phyloP scores from a whole-genome alignment of 2,888 invertebrate species.

The Drosophila neoperkinsi region DNA sequence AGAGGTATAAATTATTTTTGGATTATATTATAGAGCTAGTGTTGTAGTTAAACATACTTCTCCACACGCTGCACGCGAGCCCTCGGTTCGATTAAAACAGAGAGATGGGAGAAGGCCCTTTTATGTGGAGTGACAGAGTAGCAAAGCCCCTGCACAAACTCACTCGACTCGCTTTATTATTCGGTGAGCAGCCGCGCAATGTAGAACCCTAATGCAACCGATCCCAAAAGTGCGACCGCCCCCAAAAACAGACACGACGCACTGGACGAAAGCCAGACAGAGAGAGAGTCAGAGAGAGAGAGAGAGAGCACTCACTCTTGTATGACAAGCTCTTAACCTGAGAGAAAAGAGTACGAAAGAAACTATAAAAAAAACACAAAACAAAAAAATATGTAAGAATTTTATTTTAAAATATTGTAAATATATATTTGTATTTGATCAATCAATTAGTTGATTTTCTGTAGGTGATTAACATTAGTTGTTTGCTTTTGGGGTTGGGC shows the following conservation, averaged over 20 bases:
- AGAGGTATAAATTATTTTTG: slow-evolving; percentile 34
- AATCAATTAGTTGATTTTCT: slow-evolving; percentile 48
- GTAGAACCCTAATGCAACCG: slow-evolving; percentile 28
- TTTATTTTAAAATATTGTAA: slow-evolving; percentile 48
- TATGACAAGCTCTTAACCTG: slow-evolving; percentile 62
- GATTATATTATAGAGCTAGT: slow-evolving; percentile 61
- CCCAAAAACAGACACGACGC: slow-evolving; percentile 42
- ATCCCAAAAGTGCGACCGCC: slow-evolving; percentile 43
- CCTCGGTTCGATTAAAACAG: slow-evolving; percentile 68
- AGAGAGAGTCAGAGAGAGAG: neutral
- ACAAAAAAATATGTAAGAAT: slow-evolving; percentile 39
- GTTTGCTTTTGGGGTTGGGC: slow-evolving; percentile 25
- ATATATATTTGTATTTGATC: slow-evolving; percentile 40
- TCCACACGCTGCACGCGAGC: slow-evolving; percentile 80
- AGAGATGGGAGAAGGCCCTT: slow-evolving; percentile 54
- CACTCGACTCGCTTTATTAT: slow-evolving; percentile 55
- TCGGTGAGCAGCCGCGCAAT: slow-evolving; percentile 39
- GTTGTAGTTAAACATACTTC: slow-evolving; percentile 75
- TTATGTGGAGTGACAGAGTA: slow-evolving; percentile 35
- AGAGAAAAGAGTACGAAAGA: slow-evolving; percentile 77
- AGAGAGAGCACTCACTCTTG: slow-evolving; percentile 47
- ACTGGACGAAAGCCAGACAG: slow-evolving; percentile 38
- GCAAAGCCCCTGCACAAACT: slow-evolving; percentile 51
- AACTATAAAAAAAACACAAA: slow-evolving; percentile 67
- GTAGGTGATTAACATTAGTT: slow-evolving; percentile 63